phyloP scores from a whole-genome alignment of 2,888 invertebrate genomes.

The Apeira syringaria region DNA sequence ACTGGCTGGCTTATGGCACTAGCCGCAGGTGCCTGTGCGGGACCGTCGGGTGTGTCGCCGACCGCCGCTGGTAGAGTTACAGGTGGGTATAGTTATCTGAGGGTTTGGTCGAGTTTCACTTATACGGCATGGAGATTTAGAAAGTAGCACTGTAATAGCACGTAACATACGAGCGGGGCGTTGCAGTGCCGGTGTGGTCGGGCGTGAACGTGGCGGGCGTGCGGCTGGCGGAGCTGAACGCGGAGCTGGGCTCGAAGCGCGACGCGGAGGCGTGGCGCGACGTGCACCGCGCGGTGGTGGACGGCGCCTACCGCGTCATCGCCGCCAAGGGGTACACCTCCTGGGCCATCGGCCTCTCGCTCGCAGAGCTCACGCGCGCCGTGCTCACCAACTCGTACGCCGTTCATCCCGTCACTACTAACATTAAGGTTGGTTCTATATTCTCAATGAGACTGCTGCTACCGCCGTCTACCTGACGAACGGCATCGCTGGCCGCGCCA shows the following conservation, averaged over 20 bases:
- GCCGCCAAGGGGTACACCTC: slow-evolving; percentile 95
- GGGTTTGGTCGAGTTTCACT: too few species aligned
- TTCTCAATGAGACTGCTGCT: too few species aligned
- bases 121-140: too few species aligned
- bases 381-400: slow-evolving; percentile 89
- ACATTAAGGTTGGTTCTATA: slow-evolving; percentile 88
- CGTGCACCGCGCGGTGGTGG: slow-evolving; percentile 90
- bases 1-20: too few species aligned
- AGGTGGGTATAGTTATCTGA: too few species aligned
- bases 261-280: slow-evolving; percentile 92
- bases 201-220: slow-evolving; percentile 97
- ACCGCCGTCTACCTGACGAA: too few species aligned
- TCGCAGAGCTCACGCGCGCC: slow-evolving; percentile 87
- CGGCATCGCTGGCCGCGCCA: too few species aligned
- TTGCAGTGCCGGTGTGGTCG: slow-evolving; percentile 94
- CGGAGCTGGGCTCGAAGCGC: slow-evolving; percentile 86
- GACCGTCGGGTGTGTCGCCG: too few species aligned
- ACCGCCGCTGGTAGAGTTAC: too few species aligned
- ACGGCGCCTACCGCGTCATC: slow-evolving; percentile 94
- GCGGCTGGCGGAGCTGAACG: slow-evolving; percentile 90
- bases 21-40: too few species aligned
- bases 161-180: too few species aligned
- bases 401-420: slow-evolving; percentile 91
- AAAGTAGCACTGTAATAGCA: too few species aligned
- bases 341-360: slow-evolving; percentile 94